Base-by-base conservation (phyloP, 2,888 invertebrate genomes). In the Zaprionus bogoriensis region DNA sequence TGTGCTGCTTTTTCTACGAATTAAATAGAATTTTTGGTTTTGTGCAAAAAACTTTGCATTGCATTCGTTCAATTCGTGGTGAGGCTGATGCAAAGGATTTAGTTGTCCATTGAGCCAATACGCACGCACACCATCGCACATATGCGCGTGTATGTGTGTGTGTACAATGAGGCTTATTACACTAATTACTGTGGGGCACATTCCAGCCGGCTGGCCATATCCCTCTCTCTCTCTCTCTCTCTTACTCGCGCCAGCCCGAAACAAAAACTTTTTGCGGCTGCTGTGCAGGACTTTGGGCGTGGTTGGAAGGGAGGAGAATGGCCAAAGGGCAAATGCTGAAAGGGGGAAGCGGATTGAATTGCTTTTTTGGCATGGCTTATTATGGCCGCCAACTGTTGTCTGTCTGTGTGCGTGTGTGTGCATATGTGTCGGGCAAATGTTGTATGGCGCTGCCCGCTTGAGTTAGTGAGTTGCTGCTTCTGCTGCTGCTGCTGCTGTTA, bases 81-180 rank as follows among this genome's bases (percentile, higher is more conserved):
- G 51, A 77, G 74, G 68, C 73, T 66, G 67, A 62, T 58, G 55
- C 58, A 71, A 60, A 52, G 76, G 62, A 75, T 67, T 57, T 52
- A 44, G 17, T 14, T 36, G 32, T 17, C 32, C 3, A 12, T 36
- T 3, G 32, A 17, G 9, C 32, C 20, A 39, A 39, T 47, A 36
- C 14, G 23, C 12, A 54, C 19, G 32, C 10, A 44, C 17, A 42
- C 41, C 57, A 32, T 53, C 36, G 53, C 9, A 51, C 10, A 22
- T n/a, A 51, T 17, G 53, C 28, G 28, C 17, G 55, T 4, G 41
- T 1, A 44, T 12, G 12, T 23, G 47, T 50, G 27, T 54, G 48
- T 53, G 62, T 63, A 74, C 67, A 74, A 72, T 84, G 81, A 81
- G 75, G 85, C 85, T 87, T 81, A 81, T 81, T 81, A 81, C 82